phyloP scores from a whole-genome alignment of 2,797 vertebrate species.

The Pseudochaenichthys georgianus region DNA sequence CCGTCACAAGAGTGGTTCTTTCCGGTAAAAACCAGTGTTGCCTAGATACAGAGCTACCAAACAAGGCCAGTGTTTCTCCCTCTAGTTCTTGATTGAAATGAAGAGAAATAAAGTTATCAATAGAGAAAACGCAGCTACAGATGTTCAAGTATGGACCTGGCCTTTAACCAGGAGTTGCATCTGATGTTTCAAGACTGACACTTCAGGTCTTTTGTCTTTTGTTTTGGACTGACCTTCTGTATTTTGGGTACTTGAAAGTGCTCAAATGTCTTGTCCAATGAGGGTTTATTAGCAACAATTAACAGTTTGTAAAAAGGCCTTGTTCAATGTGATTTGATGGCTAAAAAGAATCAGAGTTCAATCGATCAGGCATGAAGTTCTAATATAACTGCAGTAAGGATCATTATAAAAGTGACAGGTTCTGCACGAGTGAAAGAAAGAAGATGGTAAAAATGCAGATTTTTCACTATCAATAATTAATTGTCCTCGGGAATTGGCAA shows the following conservation, averaged over 20 bases:
- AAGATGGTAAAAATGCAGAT: not conserved
- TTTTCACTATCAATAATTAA: not conserved
- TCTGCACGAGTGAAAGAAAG: not conserved
- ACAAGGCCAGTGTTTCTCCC: not conserved
- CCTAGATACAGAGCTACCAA: not conserved
- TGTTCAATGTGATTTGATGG: not conserved
- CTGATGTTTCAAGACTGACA: not conserved
- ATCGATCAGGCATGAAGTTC: too few relatives aligned
- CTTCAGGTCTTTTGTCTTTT: not conserved
- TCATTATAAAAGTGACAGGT: not conserved
- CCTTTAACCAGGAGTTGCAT: not conserved
- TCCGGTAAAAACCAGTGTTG: not conserved
- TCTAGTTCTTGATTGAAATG: not conserved
- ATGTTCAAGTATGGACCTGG: not conserved
- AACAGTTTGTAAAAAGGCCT: not conserved
- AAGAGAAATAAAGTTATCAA: not conserved
- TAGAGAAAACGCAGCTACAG: not conserved
- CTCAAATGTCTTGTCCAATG: not conserved
- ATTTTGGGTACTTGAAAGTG: not conserved
- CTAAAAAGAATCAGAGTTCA: too few relatives aligned
- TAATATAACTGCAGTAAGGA: not conserved
- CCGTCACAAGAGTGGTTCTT: not conserved
- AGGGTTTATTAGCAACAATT: not conserved
- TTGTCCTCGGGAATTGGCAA: not conserved
- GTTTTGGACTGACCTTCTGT: not conserved